Conservation (phyloP, 2,113 vertebrate species). For the Piliocolobus tephrosceles region DNA sequence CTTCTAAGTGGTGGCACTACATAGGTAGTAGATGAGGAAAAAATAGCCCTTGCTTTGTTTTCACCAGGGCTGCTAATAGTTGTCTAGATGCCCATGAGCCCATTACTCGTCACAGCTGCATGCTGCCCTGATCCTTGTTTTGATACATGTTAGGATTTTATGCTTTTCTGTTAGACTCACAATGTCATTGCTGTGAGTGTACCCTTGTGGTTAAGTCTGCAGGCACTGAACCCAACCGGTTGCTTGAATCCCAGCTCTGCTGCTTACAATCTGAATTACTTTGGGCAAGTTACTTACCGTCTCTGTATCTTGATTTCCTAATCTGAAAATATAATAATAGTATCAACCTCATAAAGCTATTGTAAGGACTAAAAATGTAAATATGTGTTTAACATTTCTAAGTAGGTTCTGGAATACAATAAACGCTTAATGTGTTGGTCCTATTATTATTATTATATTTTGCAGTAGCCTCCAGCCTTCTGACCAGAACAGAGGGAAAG, state of each 20-base stretch:
- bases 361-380: background rate
- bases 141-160: background rate
- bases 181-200: background rate
- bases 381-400: background rate
- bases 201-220: background rate
- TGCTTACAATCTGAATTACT: background rate
- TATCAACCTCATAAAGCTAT: background rate
- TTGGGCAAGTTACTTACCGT: background rate
- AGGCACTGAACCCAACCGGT: background rate
- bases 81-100: background rate
- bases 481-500: background rate
- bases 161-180: background rate
- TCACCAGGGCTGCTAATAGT: background rate
- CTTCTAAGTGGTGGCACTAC: background rate
- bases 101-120: background rate
- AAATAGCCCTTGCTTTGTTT: background rate
- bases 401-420: background rate
- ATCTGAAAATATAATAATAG: slow-evolving; percentile 4
- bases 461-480: background rate
- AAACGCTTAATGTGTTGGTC: background rate
- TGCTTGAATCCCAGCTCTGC: background rate
- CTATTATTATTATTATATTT: background rate
- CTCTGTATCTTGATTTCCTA: background rate
- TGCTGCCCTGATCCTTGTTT: background rate
- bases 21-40: background rate